Base-by-base conservation (phyloP, 2,888 invertebrate species). In the Caenorhabditis plicata region DNA sequence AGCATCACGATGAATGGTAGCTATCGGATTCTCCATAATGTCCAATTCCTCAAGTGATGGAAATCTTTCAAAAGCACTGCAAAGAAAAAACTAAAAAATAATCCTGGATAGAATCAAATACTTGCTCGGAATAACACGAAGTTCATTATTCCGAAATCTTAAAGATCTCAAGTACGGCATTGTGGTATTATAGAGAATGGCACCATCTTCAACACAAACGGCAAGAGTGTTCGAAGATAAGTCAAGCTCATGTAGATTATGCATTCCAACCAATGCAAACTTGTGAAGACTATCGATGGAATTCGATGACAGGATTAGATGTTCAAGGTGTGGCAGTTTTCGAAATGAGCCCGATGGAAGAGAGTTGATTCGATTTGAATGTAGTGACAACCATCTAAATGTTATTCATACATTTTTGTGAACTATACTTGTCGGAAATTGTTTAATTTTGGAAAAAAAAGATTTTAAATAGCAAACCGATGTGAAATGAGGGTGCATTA, bases 121-220 rank as follows among this genome's bases (percentile, higher is more conserved):
- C n/a, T n/a, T n/a, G 32, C 54, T 51, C 3, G 70, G 70, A 23
- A 70, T 61, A 17, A 60, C 54, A 35, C 61, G 36, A 20, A 71
- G 36, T 27, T 65, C 60, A 36, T 71, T 71, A 25, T 57, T 55
- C 2, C 67, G 55, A 25, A 71, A 69, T 27, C 56, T 25, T 0
- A 70, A 43, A 15, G 51, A 64, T 36, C 57, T 42, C 7, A 73
- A 48, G 29, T 55, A 67, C 8, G 69, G 68, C 56, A 73, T 52
- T 4, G 68, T 69, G 2, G 71, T 71, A 45, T 73, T 69, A 44
- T 68, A 70, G 8, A 73, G 56, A 8, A 71, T 66, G 2, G 71
- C 64, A 32, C 68, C 71, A 33, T 73, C 73, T 53, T 73, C 73
- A 5, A 71, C 65, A 46, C 73, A 73, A 32, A 73, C 64, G 9